Evolutionary conservation across 2,888 invertebrate genomes (phyloP).

Genomic region (Perizoma affinitatum): DNA sequence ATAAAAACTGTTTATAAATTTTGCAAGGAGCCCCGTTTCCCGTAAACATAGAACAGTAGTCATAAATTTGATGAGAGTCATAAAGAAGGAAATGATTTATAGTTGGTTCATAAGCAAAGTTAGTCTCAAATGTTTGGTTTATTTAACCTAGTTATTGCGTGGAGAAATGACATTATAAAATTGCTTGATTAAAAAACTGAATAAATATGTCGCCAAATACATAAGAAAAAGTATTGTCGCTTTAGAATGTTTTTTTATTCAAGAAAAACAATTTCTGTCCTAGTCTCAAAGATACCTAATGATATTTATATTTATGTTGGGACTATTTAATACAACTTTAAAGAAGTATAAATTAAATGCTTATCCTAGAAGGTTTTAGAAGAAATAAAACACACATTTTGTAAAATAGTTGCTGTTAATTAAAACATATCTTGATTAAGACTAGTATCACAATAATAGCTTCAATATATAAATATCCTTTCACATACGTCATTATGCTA

Average conservation of each 20-base stretch:
- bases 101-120: constrained; percentile 2
- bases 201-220: no score
- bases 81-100: constrained; percentile 19
- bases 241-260: no score
- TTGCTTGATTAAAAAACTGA: no score
- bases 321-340: no score
- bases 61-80: constrained; percentile 10
- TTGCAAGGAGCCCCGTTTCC: constrained; percentile 15
- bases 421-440: constrained; percentile 42
- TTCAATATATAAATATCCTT: constrained; percentile 36
- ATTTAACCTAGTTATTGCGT: constrained; percentile 1
- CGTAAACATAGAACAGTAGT: constrained; percentile 10
- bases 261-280: no score
- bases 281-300: no score
- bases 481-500: no score
- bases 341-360: no score
- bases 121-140: constrained; percentile 5
- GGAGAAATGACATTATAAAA: not conserved
- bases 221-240: no score
- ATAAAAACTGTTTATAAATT: constrained; percentile 6
- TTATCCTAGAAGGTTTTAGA: no score
- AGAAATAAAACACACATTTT: no score
- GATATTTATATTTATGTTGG: no score
- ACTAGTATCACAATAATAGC: constrained; percentile 67
- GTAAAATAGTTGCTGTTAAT: not conserved